Base-by-base conservation (phyloP, 1,140 invertebrate genomes). In the Sarcophaga bullata region DNA sequence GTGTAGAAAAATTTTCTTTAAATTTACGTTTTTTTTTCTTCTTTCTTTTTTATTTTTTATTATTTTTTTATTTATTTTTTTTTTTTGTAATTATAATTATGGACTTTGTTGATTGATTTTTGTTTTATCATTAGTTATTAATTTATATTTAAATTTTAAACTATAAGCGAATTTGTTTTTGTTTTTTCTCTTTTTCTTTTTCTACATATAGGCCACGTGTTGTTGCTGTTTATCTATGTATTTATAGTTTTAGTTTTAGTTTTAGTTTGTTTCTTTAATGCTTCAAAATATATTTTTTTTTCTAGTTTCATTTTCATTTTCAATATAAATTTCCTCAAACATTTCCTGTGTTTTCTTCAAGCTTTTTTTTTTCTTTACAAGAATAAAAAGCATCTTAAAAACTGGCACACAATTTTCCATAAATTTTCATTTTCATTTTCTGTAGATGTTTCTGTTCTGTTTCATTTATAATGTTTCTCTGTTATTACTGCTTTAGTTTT, bases 141-240 rank as follows among this genome's bases (percentile, higher is more conserved):
- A 52, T 52, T 62, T 62, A n/a, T 62, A 15, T 62, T 58, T 37
- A 37, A 58, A 68, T 25, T 68, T 68, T 19, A 68, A 68, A 68
- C 62, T 68, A 68, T 19, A 68, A 68, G 62, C 62, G 62, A 68
- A 19, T 19, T 68, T 0, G 0, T 68, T 68, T 68, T 6, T 68
- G 19, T 68, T 68, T 25, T n/a, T 49, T 76, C 6, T 49, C 47
- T 76, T 76, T 48, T 50, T 78, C 48, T 78, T n/a, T 37, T 76
- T 76, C 10, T 46, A 47, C 46, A 52, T 76, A 50, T 78, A 78
- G 75, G 75, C 75, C 75, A 50, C 75, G 75, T 78, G 75, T 78
- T 78, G 54, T 68, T 50, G 19, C 48, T 78, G 25, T 78, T 37
- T 37, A 37, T 37, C 25, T 37, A 37, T 37, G 25, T 37, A 37